Evolutionary conservation across 2,797 vertebrate species (phyloP).

Genomic region (Carduelis carduelis): DNA sequence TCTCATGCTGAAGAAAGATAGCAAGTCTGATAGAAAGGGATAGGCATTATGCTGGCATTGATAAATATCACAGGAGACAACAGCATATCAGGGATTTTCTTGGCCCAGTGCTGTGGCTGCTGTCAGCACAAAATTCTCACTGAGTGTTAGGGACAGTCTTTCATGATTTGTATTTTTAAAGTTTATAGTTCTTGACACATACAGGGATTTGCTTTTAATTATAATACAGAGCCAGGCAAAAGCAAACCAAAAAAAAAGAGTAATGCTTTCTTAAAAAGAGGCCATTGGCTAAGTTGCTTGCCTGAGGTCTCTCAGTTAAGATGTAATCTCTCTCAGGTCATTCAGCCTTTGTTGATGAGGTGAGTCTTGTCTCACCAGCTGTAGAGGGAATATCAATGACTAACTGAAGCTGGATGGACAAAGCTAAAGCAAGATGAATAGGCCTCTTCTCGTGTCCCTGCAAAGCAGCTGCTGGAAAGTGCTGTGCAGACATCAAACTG

Average conservation of each 20-base stretch:
- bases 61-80: not conserved
- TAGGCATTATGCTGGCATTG: not conserved
- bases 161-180: not conserved
- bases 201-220: not conserved
- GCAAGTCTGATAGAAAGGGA: not conserved
- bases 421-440: not conserved
- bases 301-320: not conserved
- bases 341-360: not conserved
- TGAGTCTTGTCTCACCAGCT: not conserved
- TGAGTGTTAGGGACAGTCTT: not conserved
- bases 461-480: not conserved
- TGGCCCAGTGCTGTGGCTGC: not conserved
- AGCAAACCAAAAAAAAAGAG: not conserved
- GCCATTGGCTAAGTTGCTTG: not conserved
- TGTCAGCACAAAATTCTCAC: not conserved
- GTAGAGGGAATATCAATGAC: rapidly evolving
- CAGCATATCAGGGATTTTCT: not conserved
- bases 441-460: not conserved
- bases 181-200: not conserved
- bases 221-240: not conserved
- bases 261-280: not conserved
- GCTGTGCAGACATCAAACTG: not conserved
- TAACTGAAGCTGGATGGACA: not conserved
- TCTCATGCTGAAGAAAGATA: not conserved
- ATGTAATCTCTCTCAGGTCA: not conserved